phyloP scores from a whole-genome alignment of 1,140 invertebrate genomes.

The Cydia fagiglandana region DNA sequence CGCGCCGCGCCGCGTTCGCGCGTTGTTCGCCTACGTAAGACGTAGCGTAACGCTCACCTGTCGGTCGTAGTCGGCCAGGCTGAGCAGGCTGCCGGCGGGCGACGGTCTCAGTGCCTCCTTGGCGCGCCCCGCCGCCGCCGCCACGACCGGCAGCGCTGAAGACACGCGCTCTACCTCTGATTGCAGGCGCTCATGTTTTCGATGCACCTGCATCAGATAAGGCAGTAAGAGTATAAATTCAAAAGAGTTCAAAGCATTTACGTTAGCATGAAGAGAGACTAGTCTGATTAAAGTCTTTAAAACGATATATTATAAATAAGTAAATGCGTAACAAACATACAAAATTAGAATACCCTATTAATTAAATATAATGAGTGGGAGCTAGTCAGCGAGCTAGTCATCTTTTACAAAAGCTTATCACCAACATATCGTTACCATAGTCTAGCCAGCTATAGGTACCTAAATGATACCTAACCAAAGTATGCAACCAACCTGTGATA shows the following conservation, averaged over 20 bases:
- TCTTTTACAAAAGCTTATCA: no score
- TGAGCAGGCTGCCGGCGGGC: constrained; percentile 36
- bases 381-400: no score
- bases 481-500: constrained; percentile 54
- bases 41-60: no score
- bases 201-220: constrained; percentile 45
- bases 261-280: neutral
- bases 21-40: no score
- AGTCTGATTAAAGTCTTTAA: no score
- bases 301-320: no score
- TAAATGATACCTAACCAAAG: neutral
- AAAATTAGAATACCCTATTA: no score
- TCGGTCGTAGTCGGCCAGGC: constrained; percentile 63
- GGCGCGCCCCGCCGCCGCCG: constrained; percentile 59
- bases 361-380: no score
- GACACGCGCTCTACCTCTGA: constrained; percentile 64
- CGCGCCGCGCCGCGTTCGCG: no score
- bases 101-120: constrained; percentile 55
- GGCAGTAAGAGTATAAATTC: neutral
- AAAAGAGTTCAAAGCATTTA: neutral
- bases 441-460: no score
- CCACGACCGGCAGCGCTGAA: constrained; percentile 53
- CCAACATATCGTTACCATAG: no score
- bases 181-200: constrained; percentile 64
- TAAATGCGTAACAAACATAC: no score